These are phyloP conservation scores for Heteractis magnifica DNA, from an alignment of 92 coral and sea anemone species.

Conservation along the genomic window DNA sequence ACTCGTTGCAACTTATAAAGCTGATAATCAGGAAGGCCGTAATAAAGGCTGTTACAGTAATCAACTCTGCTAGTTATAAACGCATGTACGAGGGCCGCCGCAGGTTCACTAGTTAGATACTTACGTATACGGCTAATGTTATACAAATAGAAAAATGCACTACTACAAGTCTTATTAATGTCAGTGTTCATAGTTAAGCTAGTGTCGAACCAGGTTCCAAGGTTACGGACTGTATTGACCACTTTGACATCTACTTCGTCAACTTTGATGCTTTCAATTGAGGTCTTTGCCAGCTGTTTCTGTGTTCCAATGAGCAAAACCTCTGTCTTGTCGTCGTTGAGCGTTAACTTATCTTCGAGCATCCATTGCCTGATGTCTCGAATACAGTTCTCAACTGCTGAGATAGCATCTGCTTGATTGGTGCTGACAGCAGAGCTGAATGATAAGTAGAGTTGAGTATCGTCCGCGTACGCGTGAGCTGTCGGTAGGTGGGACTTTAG, in stretches of 20 bases:
- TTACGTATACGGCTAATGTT: too few species aligned
- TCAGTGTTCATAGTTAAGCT: too few species aligned
- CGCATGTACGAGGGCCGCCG: conserved; percentile 19
- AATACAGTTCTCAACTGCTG: not conserved
- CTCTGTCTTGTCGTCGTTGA: not conserved
- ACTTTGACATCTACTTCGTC: conserved; percentile 34
- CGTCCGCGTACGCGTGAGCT: too few species aligned
- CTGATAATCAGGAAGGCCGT: conserved; percentile 14
- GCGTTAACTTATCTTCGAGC: not conserved
- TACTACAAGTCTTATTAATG: too few species aligned
- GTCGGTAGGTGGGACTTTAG: too few species aligned
- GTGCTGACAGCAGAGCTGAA: not conserved
- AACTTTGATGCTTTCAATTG: conserved; percentile 26
- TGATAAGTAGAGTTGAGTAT: too few species aligned
- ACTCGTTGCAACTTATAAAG: not conserved
- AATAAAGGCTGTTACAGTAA: too few species aligned
- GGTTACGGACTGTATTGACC: not conserved
- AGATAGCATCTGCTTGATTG: not conserved
- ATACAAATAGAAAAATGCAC: too few species aligned
- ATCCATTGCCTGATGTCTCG: not conserved
- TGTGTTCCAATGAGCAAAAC: conserved; percentile 8
- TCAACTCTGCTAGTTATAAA: conserved; percentile 3
- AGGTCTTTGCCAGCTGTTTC: conserved; percentile 18
- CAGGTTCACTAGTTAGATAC: not conserved
- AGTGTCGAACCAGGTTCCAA: conserved; percentile 20